A percentile compares a stretch with the other conserved stretches of the same genome.
Evolutionary conservation across 2,797 vertebrate species (phyloP).

Genomic region (Vespertilio murinus): DNA sequence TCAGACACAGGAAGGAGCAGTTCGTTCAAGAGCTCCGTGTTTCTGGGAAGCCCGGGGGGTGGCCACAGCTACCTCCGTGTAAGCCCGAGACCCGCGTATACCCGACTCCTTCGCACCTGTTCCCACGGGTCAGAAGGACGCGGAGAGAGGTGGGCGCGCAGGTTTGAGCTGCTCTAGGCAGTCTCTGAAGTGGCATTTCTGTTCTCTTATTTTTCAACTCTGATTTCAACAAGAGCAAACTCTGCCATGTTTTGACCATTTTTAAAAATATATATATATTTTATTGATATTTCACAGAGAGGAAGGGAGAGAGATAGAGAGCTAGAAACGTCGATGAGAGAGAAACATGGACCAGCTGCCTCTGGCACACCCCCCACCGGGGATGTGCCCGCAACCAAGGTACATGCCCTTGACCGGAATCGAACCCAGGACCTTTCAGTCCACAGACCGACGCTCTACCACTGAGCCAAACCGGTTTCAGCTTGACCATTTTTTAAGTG

Average conservation of each 20-base stretch:
- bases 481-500: not conserved
- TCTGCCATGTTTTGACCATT: not conserved
- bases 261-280: no score
- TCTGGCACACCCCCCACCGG: no score
- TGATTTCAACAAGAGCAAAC: not conserved
- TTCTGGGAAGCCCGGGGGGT: constrained; percentile 1
- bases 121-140: not conserved
- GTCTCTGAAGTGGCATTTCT: not conserved
- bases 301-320: no score
- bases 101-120: not conserved
- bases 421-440: no score
- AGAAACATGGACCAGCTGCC: no score
- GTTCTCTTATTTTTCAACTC: not conserved
- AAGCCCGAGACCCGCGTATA: not conserved
- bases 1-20: not conserved
- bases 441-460: no score
- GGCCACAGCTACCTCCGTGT: not conserved
- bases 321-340: no score
- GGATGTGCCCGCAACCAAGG: no score
- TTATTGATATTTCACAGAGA: no score
- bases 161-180: not conserved
- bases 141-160: not conserved
- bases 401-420: no score
- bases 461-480: no score
- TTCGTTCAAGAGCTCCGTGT: not conserved